phyloP scores from a whole-genome alignment of 2,797 vertebrate species.

The Gallirallus australis region DNA sequence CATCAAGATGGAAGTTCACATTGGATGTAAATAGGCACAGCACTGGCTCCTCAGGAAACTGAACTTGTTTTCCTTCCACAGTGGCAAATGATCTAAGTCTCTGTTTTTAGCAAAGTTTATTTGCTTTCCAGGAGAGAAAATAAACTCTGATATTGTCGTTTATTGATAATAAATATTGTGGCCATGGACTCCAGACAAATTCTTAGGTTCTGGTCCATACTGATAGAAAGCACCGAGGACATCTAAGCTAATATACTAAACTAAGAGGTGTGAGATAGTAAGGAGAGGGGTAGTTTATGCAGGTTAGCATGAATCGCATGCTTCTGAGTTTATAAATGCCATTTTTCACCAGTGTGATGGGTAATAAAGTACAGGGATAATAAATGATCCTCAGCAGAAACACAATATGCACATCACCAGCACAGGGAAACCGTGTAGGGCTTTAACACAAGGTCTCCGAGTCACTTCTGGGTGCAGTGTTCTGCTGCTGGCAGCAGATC shows the following conservation, averaged over 20 bases:
- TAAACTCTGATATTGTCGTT: slow-evolving; percentile 44
- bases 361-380: not conserved
- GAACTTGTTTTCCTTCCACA: slow-evolving; percentile 34
- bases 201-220: not conserved
- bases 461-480: not conserved
- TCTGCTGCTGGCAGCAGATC: not conserved
- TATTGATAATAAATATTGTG: not conserved
- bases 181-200: not conserved
- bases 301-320: not conserved
- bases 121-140: slow-evolving; percentile 55
- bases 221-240: not conserved
- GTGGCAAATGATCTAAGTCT: slow-evolving; percentile 27
- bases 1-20: not conserved
- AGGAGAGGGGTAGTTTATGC: not conserved
- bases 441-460: not conserved
- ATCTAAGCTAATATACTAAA: not conserved
- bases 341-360: not conserved
- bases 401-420: not conserved
- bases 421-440: accelerated
- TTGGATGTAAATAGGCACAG: not conserved
- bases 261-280: not conserved
- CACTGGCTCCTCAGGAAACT: slow-evolving; percentile 3
- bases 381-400: not conserved
- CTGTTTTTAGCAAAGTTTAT: slow-evolving; percentile 57
- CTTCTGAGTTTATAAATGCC: not conserved